A percentile compares a stretch with the other conserved stretches of the same genome.
Evolutionary conservation across 30 jellyfish, hydroid and myxozoan species (phyloP).

Genomic region (Hydractinia symbiolongicarpus): DNA sequence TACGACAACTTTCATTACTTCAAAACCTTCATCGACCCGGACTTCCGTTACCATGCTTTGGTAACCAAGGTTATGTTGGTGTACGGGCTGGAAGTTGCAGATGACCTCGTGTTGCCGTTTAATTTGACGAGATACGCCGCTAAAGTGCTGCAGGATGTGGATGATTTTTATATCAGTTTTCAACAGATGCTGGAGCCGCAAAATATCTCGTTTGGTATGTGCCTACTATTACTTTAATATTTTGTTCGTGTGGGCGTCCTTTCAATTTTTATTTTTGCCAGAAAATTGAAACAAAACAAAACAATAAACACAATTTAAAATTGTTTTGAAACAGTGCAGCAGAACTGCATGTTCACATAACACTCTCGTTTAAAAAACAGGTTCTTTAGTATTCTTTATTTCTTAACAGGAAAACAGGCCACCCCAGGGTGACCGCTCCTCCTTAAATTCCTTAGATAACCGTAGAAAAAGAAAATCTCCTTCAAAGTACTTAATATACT

Average conservation of each 20-base stretch:
- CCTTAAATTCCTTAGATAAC: no score
- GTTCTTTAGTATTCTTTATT: no score
- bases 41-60: constrained; percentile 55
- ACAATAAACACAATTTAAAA: neutral
- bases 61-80: constrained; percentile 61
- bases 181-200: constrained; percentile 36
- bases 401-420: no score
- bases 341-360: no score
- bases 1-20: constrained; percentile 90
- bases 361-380: no score
- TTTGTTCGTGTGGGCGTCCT: no score
- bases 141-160: constrained; percentile 41
- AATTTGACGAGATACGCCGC: constrained; percentile 68
- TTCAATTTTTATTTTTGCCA: neutral
- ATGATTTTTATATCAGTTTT: constrained; percentile 45
- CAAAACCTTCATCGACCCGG: constrained; percentile 85
- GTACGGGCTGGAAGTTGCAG: constrained; percentile 58
- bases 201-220: constrained; percentile 53
- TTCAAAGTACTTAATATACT: no score
- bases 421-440: no score
- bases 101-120: constrained; percentile 59
- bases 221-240: neutral
- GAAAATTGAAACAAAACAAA: neutral
- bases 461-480: no score
- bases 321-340: no score